phyloP scores from a whole-genome alignment of 2,797 vertebrate species.

The Tragopan temminckii region DNA sequence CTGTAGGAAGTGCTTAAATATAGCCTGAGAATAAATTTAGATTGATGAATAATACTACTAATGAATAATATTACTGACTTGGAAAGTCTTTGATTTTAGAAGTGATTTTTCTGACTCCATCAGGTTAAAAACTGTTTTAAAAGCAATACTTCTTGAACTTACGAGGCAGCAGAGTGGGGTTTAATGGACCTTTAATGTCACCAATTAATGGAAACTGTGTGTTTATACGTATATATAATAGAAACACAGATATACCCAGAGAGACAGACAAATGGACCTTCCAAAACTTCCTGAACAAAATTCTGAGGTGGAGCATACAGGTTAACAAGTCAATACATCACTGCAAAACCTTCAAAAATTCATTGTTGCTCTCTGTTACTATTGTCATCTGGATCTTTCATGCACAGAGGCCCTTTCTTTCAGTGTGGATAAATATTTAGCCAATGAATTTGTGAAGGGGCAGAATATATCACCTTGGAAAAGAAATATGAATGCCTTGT shows the following conservation, averaged over 20 bases:
- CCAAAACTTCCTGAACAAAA: neutral
- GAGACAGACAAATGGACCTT: neutral
- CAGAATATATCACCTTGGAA: neutral
- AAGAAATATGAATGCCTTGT: neutral
- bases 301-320: neutral
- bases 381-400: neutral
- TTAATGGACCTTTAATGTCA: neutral
- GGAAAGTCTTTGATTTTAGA: conserved; percentile 4
- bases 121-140: neutral
- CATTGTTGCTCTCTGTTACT: rapidly evolving
- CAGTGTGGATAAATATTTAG: neutral
- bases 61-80: conserved; percentile 5
- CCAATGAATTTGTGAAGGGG: neutral
- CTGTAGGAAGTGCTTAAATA: conserved; percentile 36
- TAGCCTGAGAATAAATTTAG: conserved; percentile 26
- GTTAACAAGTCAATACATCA: neutral
- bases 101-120: neutral
- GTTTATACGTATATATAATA: neutral
- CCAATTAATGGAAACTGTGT: neutral
- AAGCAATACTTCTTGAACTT: neutral
- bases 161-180: neutral
- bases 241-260: neutral
- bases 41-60: conserved; percentile 32
- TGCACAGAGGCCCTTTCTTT: neutral
- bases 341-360: neutral